Evolutionary conservation across 2,113 vertebrate genomes (phyloP), one percentile per base, ranked within the genome.

Genomic region (Podocnemis expansa): DNA sequence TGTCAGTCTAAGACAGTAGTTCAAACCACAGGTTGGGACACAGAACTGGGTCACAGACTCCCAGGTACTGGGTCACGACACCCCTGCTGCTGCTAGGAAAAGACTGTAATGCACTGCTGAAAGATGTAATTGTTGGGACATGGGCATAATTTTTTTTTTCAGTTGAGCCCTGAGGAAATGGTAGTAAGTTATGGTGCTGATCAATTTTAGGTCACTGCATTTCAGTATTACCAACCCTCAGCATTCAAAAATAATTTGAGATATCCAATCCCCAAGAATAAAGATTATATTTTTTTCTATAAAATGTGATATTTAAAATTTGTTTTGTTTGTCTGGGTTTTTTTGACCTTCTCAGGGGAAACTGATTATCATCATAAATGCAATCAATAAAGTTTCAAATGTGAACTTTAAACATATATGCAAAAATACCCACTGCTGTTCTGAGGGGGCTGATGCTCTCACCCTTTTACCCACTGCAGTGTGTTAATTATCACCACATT

Each of bases 361-460:
- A 41, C 45, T 85, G 25, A 2, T 2, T 83, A 21, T 6, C 75
- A 88, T 17, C 11, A 67, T 90, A 51, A 94, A 76, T 94, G 55
- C 47, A 87, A 47, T 93, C 41, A 67, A 87, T 88, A 86, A 52
- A 79, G 9, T 1, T 94, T 91, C 91, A 78, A 96, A 94, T 84
- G 10, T 55, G 84, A 88, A 93, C 93, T 96, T 93, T 89, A 85
- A 82, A 89, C 85, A 25, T 31, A 1, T 24, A 25, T 91, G 43
- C 4, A 54, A 54, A 67, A 76, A 9, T 87, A 47, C 82, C 6
- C 51, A 60, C 3, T 38, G 78, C 86, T 83, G 5, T 1, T 70
- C 51, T 51, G 2, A 16, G 41, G 70, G 92, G 91, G 84, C 80
- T 8, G 73, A 5, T 16, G 9, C 25, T 67, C 34, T 24, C 3